Evolutionary conservation across 1,140 invertebrate species (phyloP).

Genomic region (Lordiphosa mommai): DNA sequence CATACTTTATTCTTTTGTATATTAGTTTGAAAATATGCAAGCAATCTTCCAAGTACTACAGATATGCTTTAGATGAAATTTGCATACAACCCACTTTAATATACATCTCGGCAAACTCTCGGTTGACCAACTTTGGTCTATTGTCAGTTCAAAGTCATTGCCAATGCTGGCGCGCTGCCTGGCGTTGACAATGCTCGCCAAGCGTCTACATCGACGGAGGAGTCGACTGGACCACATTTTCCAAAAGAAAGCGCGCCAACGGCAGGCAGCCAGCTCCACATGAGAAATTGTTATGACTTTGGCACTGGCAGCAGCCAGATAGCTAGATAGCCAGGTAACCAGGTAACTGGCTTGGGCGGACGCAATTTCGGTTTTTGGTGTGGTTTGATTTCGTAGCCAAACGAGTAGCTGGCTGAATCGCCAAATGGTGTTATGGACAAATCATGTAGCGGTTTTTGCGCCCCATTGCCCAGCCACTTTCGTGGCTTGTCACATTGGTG

Average conservation of each 20-base stretch:
- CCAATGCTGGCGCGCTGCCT: conserved; percentile 28
- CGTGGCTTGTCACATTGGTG: conserved; percentile 58
- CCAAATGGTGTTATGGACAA: conserved; percentile 47
- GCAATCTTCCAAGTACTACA: too few species aligned
- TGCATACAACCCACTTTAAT: neutral
- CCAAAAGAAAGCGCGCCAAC: conserved; percentile 62
- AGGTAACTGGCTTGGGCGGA: conserved; percentile 36
- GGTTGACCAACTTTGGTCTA: conserved; percentile 26
- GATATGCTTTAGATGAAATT: too few species aligned
- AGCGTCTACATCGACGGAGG: conserved; percentile 27
- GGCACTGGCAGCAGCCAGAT: conserved; percentile 10
- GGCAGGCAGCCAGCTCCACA: conserved; percentile 14
- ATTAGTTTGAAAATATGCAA: too few species aligned
- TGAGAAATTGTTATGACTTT: conserved; percentile 63
- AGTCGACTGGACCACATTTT: conserved; percentile 73
- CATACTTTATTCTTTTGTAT: too few species aligned
- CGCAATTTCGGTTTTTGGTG: conserved; percentile 54
- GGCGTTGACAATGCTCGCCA: conserved; percentile 45
- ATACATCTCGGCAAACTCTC: conserved; percentile 6
- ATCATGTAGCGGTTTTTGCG: conserved; percentile 59
- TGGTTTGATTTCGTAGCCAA: conserved; percentile 51
- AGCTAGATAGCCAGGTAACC: conserved; percentile 1
- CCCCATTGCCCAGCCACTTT: conserved; percentile 49
- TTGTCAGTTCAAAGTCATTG: conserved; percentile 62
- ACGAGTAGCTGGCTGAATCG: too few species aligned